A percentile compares a stretch with the other conserved stretches of the same genome.
Evolutionary conservation across 2,113 vertebrate genomes (phyloP).

Genomic region (Rhinopomastus cyanomelas): DNA sequence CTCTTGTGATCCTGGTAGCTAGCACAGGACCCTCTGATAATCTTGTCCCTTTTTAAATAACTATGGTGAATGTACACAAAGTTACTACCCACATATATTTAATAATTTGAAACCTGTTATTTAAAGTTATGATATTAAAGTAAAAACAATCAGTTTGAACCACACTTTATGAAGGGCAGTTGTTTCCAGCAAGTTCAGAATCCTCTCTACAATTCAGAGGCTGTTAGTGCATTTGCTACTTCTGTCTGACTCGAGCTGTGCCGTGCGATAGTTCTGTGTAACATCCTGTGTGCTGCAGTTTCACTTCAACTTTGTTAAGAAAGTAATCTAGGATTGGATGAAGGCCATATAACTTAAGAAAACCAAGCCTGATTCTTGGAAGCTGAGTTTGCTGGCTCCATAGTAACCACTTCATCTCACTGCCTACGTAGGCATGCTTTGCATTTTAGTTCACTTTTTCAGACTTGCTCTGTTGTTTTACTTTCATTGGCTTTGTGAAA

Average conservation of each 20-base stretch:
- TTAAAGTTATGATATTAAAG: not conserved
- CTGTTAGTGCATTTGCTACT: not conserved
- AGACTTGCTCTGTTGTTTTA: slow-evolving; percentile 54
- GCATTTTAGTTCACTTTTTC: slow-evolving; percentile 71
- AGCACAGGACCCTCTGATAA: not conserved
- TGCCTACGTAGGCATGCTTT: slow-evolving; percentile 75
- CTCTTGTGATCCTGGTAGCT: not conserved
- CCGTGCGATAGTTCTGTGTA: not conserved
- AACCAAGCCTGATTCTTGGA: slow-evolving; percentile 73
- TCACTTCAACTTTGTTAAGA: not conserved
- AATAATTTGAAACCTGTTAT: not conserved
- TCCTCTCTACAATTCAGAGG: not conserved
- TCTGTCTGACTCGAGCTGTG: not conserved
- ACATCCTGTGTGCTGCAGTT: not conserved
- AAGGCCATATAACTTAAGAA: slow-evolving; percentile 40
- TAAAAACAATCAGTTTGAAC: not conserved
- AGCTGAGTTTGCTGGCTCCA: slow-evolving; percentile 71
- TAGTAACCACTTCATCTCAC: slow-evolving; percentile 78
- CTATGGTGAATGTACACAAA: not conserved
- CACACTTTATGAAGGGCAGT: not conserved
- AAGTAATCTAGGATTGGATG: not conserved
- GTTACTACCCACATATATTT: not conserved
- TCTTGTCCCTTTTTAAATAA: not conserved
- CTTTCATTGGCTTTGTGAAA: slow-evolving; percentile 15
- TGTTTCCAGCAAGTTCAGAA: not conserved